Percentiles rank a stretch among this genome's conserved stretches.
Evolutionary conservation across 30 jellyfish, hydroid and myxozoan genomes (phyloP).

Genomic region (Catostylus mosaicus): DNA sequence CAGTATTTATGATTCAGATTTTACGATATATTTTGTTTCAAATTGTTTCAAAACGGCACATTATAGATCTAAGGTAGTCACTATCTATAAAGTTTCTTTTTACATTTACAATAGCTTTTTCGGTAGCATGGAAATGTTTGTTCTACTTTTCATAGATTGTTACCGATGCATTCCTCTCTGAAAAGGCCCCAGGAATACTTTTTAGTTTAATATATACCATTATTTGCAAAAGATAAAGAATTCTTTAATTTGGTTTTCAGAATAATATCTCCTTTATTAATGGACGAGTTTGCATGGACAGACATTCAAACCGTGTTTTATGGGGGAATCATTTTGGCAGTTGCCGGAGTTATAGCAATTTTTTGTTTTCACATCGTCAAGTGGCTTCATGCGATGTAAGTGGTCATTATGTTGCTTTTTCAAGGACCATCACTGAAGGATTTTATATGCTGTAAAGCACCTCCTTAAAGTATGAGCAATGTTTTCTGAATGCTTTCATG

Average conservation of each 20-base stretch:
- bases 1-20: too few species aligned
- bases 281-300: constrained; percentile 95
- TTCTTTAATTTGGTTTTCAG: constrained; percentile 19
- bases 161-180: not conserved
- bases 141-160: not conserved
- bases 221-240: too few species aligned
- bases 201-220: too few species aligned
- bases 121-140: not conserved
- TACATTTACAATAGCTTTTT: too few species aligned
- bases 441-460: not conserved
- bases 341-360: constrained; percentile 69
- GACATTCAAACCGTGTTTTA: constrained; percentile 69
- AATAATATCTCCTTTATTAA: constrained; percentile 81
- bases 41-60: too few species aligned
- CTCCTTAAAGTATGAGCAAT: too few species aligned
- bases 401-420: not conserved
- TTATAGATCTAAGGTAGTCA: too few species aligned
- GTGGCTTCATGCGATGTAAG: constrained; percentile 54
- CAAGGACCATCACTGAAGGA: not conserved
- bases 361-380: constrained; percentile 45
- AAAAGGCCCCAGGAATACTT: not conserved
- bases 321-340: constrained; percentile 75
- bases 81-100: too few species aligned
- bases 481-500: too few species aligned
- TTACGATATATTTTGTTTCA: too few species aligned